phyloP scores from a whole-genome alignment of 2,797 vertebrate species.

The Acanthiza pusilla region DNA sequence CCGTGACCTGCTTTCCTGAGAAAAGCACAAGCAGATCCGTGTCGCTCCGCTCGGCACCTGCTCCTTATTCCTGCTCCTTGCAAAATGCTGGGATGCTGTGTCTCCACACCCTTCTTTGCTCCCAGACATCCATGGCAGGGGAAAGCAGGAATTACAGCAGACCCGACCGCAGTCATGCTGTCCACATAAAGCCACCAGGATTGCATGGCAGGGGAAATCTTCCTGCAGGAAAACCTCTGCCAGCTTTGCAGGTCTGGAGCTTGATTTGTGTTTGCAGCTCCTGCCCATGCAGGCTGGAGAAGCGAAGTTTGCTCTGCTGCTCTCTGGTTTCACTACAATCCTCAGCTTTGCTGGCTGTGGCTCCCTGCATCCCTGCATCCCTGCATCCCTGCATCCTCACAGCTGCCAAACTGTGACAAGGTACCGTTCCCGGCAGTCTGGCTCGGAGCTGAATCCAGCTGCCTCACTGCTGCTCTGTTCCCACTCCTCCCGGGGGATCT shows the following conservation, averaged over 20 bases:
- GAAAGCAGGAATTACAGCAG: background rate
- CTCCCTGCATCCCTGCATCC: background rate
- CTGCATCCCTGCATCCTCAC: background rate
- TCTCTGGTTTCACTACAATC: background rate
- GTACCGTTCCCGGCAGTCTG: background rate
- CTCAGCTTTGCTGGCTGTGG: background rate
- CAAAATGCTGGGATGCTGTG: background rate
- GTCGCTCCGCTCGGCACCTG: background rate
- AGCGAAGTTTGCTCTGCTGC: background rate
- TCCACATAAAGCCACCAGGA: background rate
- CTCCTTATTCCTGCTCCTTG: background rate
- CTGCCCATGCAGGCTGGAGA: background rate
- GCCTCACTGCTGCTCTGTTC: background rate
- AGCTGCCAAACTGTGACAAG: background rate
- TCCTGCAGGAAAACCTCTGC: background rate
- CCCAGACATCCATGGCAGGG: background rate
- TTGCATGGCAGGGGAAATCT: background rate
- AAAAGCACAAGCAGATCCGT: background rate
- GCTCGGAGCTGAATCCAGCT: background rate
- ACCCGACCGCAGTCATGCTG: accelerated
- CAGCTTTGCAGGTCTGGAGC: background rate
- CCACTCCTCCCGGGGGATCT: background rate
- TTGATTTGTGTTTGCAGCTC: background rate
- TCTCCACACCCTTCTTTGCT: background rate
- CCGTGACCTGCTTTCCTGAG: slow-evolving; percentile 51